Base-by-base conservation (phyloP, 1,140 invertebrate species). In the Muscidifurax raptorellus region DNA sequence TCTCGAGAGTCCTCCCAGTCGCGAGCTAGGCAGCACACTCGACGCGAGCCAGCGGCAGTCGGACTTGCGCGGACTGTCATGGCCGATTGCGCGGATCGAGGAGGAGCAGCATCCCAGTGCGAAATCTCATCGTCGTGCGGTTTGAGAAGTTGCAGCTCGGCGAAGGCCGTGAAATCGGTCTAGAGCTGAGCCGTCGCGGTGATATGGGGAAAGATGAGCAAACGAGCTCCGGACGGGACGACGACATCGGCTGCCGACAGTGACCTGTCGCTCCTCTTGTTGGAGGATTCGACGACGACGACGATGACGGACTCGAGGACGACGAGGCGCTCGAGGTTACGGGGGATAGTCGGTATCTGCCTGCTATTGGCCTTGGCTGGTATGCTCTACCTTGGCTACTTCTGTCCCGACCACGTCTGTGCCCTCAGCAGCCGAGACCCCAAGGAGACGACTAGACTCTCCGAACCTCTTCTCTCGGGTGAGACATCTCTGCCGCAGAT, bases 331-430 rank as follows among this genome's bases (percentile, higher is more conserved):
- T 90, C 88, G 83, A 90, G 95, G 91, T 93, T 97, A 88, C 95
- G 96, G 90, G 95, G 95, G 93, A 94, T 97, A 89, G 95, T 96
- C 89, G 93, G 96, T 87, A 95, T 97, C 91, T 97, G 96, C 92
- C 94, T 97, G 88, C 93, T 95, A 86, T 94, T 97, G 86, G 96
- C 96, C 86, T 92, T 97, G 36, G 96, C 96, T 89, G 96, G 97
- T 78, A 97, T 98, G 91, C 94, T 98, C 83, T 97, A 96, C 89
- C 96, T 97, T 89, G 96, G 97, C 87, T 98, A 97, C 93, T 97
- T 97, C 88, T 98, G 97, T 91, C 96, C 97, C 82, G 97, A 97
- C 90, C 96, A 97, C 93, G 95, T 97, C 74, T 97, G 97, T 92
- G 96, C 96, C 4, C 90, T 97, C 80, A 96, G 95, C 27, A 95